These are phyloP conservation scores for Parotocinclus haroldoi DNA, from an alignment of 2,797 vertebrate species.

Conservation along the genomic window DNA sequence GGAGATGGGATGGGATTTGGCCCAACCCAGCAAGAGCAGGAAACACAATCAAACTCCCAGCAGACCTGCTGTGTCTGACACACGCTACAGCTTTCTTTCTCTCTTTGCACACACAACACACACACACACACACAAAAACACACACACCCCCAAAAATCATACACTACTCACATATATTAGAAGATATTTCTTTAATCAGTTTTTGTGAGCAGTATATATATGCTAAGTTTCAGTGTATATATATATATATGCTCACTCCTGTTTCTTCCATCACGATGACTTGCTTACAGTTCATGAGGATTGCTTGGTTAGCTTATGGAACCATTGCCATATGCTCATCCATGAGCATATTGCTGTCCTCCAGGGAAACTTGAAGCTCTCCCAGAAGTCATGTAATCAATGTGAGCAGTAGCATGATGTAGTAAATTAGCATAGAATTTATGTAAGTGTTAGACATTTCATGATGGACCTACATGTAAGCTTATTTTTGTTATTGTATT, in stretches of 20 bases:
- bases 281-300: constrained; percentile 20
- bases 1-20: constrained; percentile 52
- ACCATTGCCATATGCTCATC: constrained; percentile 17
- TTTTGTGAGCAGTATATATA: too few relatives aligned
- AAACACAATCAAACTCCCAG: constrained; percentile 67
- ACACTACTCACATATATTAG: too few relatives aligned
- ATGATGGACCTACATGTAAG: too few relatives aligned
- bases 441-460: too few relatives aligned
- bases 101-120: constrained; percentile 9
- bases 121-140: constrained; percentile 4
- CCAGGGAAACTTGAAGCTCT: background rate
- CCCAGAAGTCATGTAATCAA: background rate
- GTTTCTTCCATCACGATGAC: constrained; percentile 9
- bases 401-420: background rate
- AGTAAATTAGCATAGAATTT: background rate
- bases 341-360: constrained; percentile 26
- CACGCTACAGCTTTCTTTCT: constrained; percentile 46
- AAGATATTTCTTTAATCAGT: too few relatives aligned
- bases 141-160: too few relatives aligned
- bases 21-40: constrained; percentile 61
- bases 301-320: constrained; percentile 15
- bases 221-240: too few relatives aligned
- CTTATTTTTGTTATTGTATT: too few relatives aligned
- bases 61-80: constrained; percentile 61
- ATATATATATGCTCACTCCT: constrained; percentile 42